Conservation (phyloP, 2,888 invertebrate species). For the Hyposoter dolosus region DNA sequence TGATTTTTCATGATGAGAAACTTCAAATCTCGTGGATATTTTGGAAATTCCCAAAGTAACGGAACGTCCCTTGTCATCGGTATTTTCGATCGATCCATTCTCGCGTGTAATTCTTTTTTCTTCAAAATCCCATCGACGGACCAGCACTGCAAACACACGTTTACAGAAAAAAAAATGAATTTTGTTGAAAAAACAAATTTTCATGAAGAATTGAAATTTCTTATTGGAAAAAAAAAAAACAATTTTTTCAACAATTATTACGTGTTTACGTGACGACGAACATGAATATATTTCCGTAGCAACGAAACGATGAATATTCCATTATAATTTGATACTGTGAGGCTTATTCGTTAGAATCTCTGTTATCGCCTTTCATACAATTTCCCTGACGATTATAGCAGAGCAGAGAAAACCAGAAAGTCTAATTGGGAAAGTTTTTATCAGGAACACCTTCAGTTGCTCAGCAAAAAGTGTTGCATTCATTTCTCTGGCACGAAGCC, state of each 20-base stretch:
- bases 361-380: not conserved
- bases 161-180: not conserved
- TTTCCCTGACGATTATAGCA: not conserved
- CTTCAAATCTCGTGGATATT: not conserved
- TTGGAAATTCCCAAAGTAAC: not conserved
- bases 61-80: slow-evolving; percentile 23
- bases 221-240: not conserved
- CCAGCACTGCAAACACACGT: slow-evolving; percentile 23
- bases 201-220: not conserved
- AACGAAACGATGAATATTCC: not conserved
- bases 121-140: slow-evolving; percentile 11
- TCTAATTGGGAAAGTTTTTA: slow-evolving; percentile 26
- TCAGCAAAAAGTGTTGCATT: not conserved
- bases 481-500: slow-evolving; percentile 11
- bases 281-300: not conserved
- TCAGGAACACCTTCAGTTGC: slow-evolving; percentile 1
- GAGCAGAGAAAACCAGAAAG: not conserved
- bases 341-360: not conserved
- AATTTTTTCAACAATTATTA: not conserved
- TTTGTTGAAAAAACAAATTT: not conserved
- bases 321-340: not conserved
- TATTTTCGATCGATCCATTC: slow-evolving; percentile 2
- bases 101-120: not conserved
- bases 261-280: not conserved
- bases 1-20: not conserved